These are phyloP conservation scores for Chelidonichthys spinosus DNA, from an alignment of 2,797 vertebrate species.

Conservation along the genomic window DNA sequence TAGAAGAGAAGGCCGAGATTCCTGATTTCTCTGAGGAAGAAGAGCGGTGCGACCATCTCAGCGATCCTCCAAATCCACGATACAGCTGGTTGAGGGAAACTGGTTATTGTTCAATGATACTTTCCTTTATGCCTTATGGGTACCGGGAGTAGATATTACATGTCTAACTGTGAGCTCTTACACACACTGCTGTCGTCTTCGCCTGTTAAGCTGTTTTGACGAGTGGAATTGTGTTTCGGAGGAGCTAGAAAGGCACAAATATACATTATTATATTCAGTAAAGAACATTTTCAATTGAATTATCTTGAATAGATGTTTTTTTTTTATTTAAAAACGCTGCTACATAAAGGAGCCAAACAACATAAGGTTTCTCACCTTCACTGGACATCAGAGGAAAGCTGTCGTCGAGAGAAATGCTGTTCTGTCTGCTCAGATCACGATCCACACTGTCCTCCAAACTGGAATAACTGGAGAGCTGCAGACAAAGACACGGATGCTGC, in stretches of 20 bases:
- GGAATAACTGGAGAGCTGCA: conserved; percentile 77
- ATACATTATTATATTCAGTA: not conserved
- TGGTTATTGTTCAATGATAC: not conserved
- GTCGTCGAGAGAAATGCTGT: conserved; percentile 8
- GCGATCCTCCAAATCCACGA: conserved; percentile 45
- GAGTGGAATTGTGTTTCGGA: conserved; percentile 16
- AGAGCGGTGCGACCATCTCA: conserved; percentile 23
- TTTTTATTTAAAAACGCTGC: not conserved
- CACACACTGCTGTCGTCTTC: conserved; percentile 44
- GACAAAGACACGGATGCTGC: conserved; percentile 6
- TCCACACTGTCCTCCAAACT: conserved; percentile 73
- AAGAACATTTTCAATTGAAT: not conserved
- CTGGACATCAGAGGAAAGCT: conserved; percentile 11
- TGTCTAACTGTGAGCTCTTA: conserved; percentile 3
- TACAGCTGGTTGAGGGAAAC: conserved; percentile 60
- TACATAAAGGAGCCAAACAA: no score
- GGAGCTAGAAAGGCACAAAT: conserved; percentile 45
- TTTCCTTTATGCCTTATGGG: not conserved
- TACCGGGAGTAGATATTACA: not conserved
- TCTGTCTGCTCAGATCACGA: conserved; percentile 13
- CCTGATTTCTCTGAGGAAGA: conserved; percentile 42
- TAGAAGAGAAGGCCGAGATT: conserved; percentile 73
- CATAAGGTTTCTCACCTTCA: conserved; percentile 52
- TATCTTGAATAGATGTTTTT: not conserved
- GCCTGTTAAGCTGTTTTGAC: conserved; percentile 31